Evolutionary conservation across 2,113 vertebrate species (phyloP), one percentile per base, ranked within the genome.

Genomic region (Osmerus eperlanus): DNA sequence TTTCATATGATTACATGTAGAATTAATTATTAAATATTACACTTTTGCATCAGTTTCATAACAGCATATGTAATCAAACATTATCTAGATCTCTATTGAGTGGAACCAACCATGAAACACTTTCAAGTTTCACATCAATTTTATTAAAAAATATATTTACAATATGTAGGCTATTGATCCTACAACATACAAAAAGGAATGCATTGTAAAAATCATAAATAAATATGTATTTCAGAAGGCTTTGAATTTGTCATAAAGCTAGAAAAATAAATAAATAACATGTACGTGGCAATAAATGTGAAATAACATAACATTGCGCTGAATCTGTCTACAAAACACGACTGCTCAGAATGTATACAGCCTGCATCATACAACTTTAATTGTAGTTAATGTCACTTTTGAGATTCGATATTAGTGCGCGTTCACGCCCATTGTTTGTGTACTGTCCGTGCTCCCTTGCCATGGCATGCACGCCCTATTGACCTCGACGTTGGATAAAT

Each of bases 61-160:
- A 6, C 32, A 36, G 32, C 41, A 47, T 36, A 47, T 47, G 41
- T 47, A 47, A 47, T 47, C 41, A 47, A 47, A 11, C 41, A 9
- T 12, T 9, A 0, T 47, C 41, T 9, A 47, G 9, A 47, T 47
- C 41, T 47, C 41, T 2, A 47, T 11, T 47, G 41, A 9, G 41
- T 47, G 41, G 41, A 47, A 47, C 12, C 41, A 47, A 47, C 9
- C 9, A 47, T 47, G 41, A 47, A 47, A 12, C 9, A 47, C 9
- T 1, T 47, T 47, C 7, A 47, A 9, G 41, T 12, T 47, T 47
- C 41, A 41, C 36, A 41, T 41, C 36, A 9, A 12, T 47, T 47
- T 47, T 47, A 99, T 99, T 98, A 99, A 99, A 98, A 98, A 75
- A 91, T 91, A 92, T 94, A 91, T 93, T 87, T 81, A 92, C 86